Evolutionary conservation across 1,140 invertebrate species (phyloP), one percentile per base, ranked within the genome.

Genomic region (Limonius californicus): DNA sequence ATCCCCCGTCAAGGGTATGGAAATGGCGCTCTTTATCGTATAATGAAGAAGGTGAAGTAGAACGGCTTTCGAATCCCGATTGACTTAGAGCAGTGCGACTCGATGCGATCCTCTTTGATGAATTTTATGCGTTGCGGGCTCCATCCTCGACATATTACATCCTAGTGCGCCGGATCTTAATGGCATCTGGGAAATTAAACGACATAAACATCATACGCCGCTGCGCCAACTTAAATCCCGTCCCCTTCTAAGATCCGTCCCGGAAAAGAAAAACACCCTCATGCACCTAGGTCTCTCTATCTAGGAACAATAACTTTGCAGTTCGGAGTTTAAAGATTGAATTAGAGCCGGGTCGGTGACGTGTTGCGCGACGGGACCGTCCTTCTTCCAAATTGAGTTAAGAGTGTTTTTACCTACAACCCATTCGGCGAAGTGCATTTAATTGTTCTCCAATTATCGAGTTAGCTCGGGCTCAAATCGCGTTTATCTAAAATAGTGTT

Each of bases 141-240:
- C n/a, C 70, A 72, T 72, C 67, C 70, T 68, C 68, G 67, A 71
- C 71, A 70, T 72, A 72, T 72, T 70, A 72, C 66, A 67, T 67
- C 61, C 66, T 64, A 67, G 61, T 70, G 63, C 63, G 62, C 59
- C 63, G 70, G 70, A 73, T 71, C 69, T 71, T 73, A 71, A 71
- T 73, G 66, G 67, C 68, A 71, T 73, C 64, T 64, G 70, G 70
- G 71, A 73, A 73, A 73, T 71, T 73, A 73, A 73, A 73, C 71
- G 68, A 69, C 71, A 72, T 71, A 73, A 73, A 73, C 71, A 73
- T 73, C 68, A 71, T 71, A 65, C 63, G 66, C 64, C 64, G 63
- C 64, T 21, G 14, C 45, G 18, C 7, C 14, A 21, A 50, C 45
- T 50, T 50, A 19, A 14, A 50, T 50, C 23, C 9, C 23, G 23